These are phyloP conservation scores for Epinephelus lanceolatus DNA, from an alignment of 2,113 vertebrate species.

Conservation along the genomic window DNA sequence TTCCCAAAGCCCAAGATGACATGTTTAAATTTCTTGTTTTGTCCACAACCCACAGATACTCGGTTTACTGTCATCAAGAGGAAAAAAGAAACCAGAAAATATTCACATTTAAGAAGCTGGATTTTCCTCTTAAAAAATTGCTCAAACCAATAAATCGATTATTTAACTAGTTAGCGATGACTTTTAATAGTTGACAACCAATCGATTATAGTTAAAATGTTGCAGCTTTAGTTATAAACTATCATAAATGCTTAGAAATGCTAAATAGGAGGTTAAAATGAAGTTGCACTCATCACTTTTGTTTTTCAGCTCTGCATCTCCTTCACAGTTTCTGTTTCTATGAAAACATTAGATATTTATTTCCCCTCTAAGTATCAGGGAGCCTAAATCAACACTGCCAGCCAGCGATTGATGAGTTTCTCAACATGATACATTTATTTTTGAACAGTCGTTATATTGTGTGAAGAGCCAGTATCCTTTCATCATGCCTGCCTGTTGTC, in stretches of 20 bases:
- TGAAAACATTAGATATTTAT: background rate
- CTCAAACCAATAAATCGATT: no score
- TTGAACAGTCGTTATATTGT: conserved; percentile 53
- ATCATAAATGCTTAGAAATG: background rate
- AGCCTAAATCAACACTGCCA: background rate
- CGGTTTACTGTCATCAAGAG: no score
- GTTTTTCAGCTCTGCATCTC: background rate
- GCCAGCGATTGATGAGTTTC: background rate
- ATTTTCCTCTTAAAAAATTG: no score
- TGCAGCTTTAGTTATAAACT: no score
- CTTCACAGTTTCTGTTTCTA: background rate
- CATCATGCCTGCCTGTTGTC: conserved; percentile 36
- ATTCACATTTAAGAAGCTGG: no score
- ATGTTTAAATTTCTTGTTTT: no score
- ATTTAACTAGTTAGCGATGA: no score
- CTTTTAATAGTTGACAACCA: no score
- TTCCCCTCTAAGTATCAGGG: background rate
- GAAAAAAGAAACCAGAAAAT: no score
- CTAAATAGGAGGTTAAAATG: background rate
- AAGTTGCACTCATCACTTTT: background rate
- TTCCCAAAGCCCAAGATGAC: no score
- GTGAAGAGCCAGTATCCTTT: conserved; percentile 36
- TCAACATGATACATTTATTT: background rate
- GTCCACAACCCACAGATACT: no score
- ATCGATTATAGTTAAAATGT: no score